A percentile compares a stretch with the other conserved stretches of the same genome.
Evolutionary conservation across 2,888 invertebrate species (phyloP).

Genomic region (Pristionchus arcanus): DNA sequence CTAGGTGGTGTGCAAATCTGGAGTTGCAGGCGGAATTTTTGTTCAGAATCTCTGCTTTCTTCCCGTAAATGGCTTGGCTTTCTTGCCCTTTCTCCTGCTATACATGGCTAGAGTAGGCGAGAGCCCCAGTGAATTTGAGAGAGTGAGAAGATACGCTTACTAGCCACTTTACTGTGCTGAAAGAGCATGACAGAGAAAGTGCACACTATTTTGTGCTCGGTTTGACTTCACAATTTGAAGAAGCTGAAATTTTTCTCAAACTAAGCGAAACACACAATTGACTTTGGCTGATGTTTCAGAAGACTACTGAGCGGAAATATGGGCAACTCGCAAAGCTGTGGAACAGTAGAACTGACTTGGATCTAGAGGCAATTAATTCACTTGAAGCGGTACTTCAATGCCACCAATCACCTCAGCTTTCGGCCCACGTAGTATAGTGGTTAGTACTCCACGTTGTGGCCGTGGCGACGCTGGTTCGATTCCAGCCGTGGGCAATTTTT

Average conservation of each 20-base stretch:
- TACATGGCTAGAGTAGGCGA: neutral
- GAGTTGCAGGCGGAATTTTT: neutral
- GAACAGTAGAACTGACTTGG: too few species aligned
- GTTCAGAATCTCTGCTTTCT: neutral
- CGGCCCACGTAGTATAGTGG: conserved; percentile 73
- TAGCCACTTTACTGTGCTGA: neutral
- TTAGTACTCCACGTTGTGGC: conserved; percentile 74
- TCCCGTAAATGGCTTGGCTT: too few species aligned
- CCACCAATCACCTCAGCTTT: conserved; percentile 49
- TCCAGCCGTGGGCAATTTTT: conserved; percentile 60
- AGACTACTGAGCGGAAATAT: too few species aligned
- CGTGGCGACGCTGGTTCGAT: conserved; percentile 72
- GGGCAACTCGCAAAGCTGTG: too few species aligned
- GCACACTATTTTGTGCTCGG: neutral
- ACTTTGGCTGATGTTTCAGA: too few species aligned
- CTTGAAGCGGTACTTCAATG: too few species aligned
- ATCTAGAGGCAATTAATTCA: too few species aligned
- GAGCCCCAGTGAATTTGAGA: neutral
- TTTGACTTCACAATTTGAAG: neutral
- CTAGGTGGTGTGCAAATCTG: neutral
- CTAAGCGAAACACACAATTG: neutral
- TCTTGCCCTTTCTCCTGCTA: neutral
- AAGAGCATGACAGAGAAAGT: neutral
- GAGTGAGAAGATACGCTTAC: neutral
- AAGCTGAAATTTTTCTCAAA: neutral